These are phyloP conservation scores for Epinephelus fuscoguttatus DNA, from an alignment of 2,113 vertebrate genomes.

Conservation along the genomic window DNA sequence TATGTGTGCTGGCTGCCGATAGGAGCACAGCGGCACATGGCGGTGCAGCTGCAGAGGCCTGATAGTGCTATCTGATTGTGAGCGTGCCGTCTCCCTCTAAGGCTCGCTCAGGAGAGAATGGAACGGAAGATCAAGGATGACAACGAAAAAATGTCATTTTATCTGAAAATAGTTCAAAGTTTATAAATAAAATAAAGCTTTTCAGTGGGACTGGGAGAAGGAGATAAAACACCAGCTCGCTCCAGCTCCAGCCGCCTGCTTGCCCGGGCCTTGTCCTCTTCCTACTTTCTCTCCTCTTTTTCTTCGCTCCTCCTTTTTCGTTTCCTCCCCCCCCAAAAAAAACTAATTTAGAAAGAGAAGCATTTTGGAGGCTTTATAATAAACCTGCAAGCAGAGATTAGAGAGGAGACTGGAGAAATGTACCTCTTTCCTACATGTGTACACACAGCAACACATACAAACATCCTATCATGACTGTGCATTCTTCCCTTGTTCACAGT, in stretches of 20 bases:
- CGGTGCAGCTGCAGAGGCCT: conserved; percentile 85
- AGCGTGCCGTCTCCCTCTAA: conserved; percentile 86
- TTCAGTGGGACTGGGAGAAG: conserved; percentile 84
- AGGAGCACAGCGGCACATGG: conserved; percentile 79
- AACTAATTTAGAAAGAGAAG: conserved; percentile 78
- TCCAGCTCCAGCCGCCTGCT: conserved; percentile 73
- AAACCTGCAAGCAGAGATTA: conserved; percentile 81
- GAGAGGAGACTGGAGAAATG: conserved; percentile 66
- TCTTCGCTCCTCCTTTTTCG: conserved; percentile 12
- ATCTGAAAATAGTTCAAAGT: conserved; percentile 91
- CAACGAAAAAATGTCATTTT: conserved; percentile 89
- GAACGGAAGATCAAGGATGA: conserved; percentile 90
- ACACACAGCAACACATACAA: conserved; percentile 15
- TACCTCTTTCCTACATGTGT: conserved; percentile 39
- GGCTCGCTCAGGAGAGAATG: conserved; percentile 89
- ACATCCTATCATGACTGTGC: conserved; percentile 43
- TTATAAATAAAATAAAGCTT: conserved; percentile 91
- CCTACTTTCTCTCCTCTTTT: conserved; percentile 62
- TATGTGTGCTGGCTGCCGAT: conserved; percentile 75
- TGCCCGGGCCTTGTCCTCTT: conserved; percentile 72
- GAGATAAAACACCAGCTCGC: conserved; percentile 86
- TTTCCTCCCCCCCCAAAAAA: conserved; percentile 5
- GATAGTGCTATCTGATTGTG: conserved; percentile 89
- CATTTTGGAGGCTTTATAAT: conserved; percentile 79
- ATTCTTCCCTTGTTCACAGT: conserved; percentile 17